Percentiles rank a stretch among this genome's conserved stretches.
phyloP scores from a whole-genome alignment of 1,140 invertebrate species.

The Brachionus koreanus region DNA sequence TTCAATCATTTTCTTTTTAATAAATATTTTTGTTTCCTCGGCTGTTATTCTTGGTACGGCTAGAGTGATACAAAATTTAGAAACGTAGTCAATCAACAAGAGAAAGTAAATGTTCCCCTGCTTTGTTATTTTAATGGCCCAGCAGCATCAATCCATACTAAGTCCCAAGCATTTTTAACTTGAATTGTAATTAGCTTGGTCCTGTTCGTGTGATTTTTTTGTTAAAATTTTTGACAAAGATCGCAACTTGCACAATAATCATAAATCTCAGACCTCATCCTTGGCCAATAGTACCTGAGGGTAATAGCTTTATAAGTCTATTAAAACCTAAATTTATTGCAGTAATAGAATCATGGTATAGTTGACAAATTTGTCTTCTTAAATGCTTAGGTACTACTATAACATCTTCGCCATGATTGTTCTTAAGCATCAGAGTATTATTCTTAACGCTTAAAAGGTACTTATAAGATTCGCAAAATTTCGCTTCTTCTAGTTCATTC shows the following conservation, averaged over 20 bases:
- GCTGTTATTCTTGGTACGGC: conserved; percentile 47
- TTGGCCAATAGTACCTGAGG: neutral
- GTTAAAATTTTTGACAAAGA: neutral
- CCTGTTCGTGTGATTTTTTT: neutral
- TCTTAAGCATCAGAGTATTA: neutral
- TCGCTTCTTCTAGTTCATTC: neutral
- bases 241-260: neutral
- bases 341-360: neutral
- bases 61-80: conserved; percentile 49
- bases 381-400: neutral
- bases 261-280: neutral
- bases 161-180: neutral
- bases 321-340: neutral
- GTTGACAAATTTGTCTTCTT: neutral
- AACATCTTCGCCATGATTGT: neutral
- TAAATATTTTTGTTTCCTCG: neutral
- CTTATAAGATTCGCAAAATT: neutral
- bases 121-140: conserved; percentile 48
- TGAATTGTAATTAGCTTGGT: neutral
- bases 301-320: neutral
- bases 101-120: conserved; percentile 49
- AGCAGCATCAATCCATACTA: conserved; percentile 49
- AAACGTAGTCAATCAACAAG: conserved; percentile 50
- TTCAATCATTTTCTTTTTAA: no score
- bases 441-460: neutral